Evolutionary conservation across 2,888 invertebrate genomes (phyloP), one percentile per base, ranked within the genome.

Genomic region (Hirtodrosophila confusa): DNA sequence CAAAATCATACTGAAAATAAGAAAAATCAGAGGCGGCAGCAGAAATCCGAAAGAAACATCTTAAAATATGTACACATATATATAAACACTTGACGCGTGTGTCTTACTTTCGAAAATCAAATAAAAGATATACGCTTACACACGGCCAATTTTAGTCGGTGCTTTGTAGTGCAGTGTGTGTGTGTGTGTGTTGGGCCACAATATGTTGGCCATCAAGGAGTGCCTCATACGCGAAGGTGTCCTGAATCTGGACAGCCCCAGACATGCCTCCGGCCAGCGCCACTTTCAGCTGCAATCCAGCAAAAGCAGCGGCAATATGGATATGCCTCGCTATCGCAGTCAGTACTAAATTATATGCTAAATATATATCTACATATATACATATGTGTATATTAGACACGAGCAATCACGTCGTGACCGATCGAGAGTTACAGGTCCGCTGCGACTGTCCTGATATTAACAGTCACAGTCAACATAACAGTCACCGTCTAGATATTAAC

Each of bases 161-260:
- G 29, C 40, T 10, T 49, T 54, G 43, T 45, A 56, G 65, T 51
- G 36, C 60, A 57, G 60, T 65, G 63, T 61, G 12, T 8, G 12
- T 44, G 36, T 49, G 48, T 23, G 24, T 36, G 27, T 12, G 48
- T 23, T 17, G 24, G 31, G 27, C 11, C 10, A 55, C 50, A 67
- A 50, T 44, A 90, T 90, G 90, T 78, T 90, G 69, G 90, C 90
- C 75, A 80, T 90, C 53, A 90, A 90, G 87, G 90, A 90, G 83
- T 90, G 90, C 55, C 69, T 90, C 12, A 90, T 90, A 68, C 90
- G 90, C 48, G 90, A 90, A 82, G 90, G 90, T 75, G 89, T 89
- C 27, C 80, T 90, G 43, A 90, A 89, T 76, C 68, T 88, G 62
- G 82, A 82, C 67, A 66, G 58, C 33, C 53, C 54, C 56, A 55